A percentile compares a stretch with the other conserved stretches of the same genome.
Conservation (phyloP, 1,140 invertebrate species). For the Drosophila oshimai region DNA sequence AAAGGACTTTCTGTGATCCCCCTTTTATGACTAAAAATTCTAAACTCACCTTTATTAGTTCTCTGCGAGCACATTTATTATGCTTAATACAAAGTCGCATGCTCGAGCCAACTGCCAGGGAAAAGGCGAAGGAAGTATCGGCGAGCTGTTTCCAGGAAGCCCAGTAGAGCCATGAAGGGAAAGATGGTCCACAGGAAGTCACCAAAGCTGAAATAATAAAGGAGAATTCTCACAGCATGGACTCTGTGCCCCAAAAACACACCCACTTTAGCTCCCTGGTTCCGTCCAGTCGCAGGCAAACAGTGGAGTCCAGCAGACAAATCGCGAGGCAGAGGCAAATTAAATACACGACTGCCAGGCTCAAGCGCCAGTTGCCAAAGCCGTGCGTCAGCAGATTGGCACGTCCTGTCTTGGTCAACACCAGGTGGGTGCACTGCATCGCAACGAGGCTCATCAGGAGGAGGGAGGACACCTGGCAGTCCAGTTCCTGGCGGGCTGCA, state of each 20-base stretch:
- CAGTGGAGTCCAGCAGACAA: background rate
- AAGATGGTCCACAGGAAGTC: constrained; percentile 1
- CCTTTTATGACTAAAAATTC: too few species aligned
- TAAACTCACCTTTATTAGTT: background rate
- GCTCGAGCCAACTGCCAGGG: constrained; percentile 41
- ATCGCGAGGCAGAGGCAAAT: background rate
- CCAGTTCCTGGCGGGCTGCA: background rate
- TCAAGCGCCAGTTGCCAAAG: constrained; percentile 27
- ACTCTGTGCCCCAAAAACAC: background rate
- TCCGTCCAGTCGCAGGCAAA: background rate
- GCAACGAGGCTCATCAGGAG: constrained; percentile 19
- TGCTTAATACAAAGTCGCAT: constrained; percentile 19
- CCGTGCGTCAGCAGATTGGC: constrained; percentile 38
- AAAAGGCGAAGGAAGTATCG: constrained; percentile 32
- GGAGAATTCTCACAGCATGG: background rate
- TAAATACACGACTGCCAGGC: constrained; percentile 17
- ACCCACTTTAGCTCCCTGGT: background rate
- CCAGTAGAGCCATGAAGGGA: constrained; percentile 13
- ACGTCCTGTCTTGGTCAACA: constrained; percentile 42
- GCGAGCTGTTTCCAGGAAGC: constrained; percentile 17
- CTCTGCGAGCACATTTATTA: background rate
- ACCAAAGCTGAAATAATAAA: background rate
- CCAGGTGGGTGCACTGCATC: constrained; percentile 52
- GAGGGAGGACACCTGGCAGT: background rate
- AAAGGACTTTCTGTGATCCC: too few species aligned